phyloP scores from a whole-genome alignment of 1,140 invertebrate species.

The Sycophaga agraensis region DNA sequence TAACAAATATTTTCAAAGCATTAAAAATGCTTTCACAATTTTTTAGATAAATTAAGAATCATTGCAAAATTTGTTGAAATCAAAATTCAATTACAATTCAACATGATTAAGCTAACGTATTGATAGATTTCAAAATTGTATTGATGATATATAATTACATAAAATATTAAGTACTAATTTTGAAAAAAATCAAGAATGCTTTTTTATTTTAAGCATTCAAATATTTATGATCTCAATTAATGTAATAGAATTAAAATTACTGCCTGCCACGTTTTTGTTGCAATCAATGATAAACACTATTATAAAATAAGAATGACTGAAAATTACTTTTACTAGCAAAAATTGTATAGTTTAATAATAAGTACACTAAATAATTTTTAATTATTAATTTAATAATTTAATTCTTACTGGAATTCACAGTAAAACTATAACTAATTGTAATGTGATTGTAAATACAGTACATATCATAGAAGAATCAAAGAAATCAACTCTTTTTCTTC shows the following conservation, averaged over 20 bases:
- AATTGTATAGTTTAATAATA: neutral
- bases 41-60: too few relatives aligned
- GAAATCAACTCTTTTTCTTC: neutral
- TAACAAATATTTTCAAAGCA: too few relatives aligned
- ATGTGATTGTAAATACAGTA: slow-evolving; percentile 7
- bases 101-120: too few relatives aligned
- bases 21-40: too few relatives aligned
- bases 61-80: too few relatives aligned
- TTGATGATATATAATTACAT: too few relatives aligned
- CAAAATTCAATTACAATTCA: too few relatives aligned
- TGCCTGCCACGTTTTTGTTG: neutral
- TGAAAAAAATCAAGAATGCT: too few relatives aligned
- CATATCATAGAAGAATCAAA: slow-evolving; percentile 2
- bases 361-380: neutral
- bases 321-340: neutral
- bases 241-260: neutral
- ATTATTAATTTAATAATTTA: too few relatives aligned
- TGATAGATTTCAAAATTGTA: too few relatives aligned
- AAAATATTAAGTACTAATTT: too few relatives aligned
- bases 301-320: too few relatives aligned
- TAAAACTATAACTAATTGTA: neutral
- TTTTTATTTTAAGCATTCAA: neutral
- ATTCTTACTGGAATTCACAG: neutral
- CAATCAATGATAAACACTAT: neutral
- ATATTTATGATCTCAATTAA: slow-evolving; percentile 14